These are phyloP conservation scores for Holcopasites calliopsidis DNA, from an alignment of 1,140 invertebrate genomes.

Conservation along the genomic window DNA sequence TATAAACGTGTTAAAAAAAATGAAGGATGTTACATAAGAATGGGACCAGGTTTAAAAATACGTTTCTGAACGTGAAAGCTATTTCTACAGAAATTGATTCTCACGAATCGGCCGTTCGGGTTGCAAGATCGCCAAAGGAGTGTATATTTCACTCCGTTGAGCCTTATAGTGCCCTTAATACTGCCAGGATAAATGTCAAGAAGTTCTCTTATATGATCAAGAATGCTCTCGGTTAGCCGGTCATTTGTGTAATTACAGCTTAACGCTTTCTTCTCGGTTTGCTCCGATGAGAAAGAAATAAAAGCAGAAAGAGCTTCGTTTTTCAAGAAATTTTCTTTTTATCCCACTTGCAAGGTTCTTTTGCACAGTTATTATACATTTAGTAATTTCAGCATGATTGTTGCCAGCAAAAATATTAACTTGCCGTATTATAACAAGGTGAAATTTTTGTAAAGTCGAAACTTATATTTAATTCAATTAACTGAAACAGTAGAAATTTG, in stretches of 20 bases:
- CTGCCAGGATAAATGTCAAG: slow-evolving; percentile 58
- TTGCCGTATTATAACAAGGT: too few species aligned
- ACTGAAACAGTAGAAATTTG: too few species aligned
- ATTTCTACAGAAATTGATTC: slow-evolving; percentile 46
- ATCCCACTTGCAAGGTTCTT: too few species aligned
- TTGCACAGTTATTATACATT: too few species aligned
- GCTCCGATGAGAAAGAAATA: neutral
- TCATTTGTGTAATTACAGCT: slow-evolving; percentile 35
- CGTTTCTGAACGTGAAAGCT: slow-evolving; percentile 17
- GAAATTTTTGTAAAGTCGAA: too few species aligned
- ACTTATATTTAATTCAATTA: too few species aligned
- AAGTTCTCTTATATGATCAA: slow-evolving; percentile 56
- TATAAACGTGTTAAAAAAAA: neutral
- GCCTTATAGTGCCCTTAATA: slow-evolving; percentile 41
- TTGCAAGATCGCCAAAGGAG: slow-evolving; percentile 38
- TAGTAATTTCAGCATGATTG: too few species aligned
- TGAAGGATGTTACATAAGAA: neutral
- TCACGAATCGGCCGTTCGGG: slow-evolving; percentile 33
- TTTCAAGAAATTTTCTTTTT: too few species aligned
- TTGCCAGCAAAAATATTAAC: too few species aligned
- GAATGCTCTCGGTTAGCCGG: slow-evolving; percentile 33
- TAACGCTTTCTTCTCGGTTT: neutral
- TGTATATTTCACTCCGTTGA: slow-evolving; percentile 35
- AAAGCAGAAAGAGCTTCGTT: too few species aligned
- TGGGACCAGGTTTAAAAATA: slow-evolving; percentile 1